Evolutionary conservation across 2,113 vertebrate species (phyloP).

Genomic region (Gadus macrocephalus): DNA sequence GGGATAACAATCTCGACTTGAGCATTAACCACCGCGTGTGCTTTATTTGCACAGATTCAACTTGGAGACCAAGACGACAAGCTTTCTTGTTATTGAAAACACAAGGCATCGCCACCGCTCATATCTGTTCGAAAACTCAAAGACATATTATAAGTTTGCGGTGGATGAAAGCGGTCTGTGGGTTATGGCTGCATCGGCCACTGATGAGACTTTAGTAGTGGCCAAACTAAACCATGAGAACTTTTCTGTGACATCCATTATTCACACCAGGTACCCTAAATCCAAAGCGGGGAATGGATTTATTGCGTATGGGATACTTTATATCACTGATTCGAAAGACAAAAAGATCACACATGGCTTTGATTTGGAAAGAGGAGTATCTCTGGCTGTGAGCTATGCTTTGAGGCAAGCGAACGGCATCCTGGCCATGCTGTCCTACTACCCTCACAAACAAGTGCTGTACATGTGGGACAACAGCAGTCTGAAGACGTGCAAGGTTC

Average conservation of each 20-base stretch:
- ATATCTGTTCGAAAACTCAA: slow-evolving; percentile 86
- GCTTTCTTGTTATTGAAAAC: slow-evolving; percentile 66
- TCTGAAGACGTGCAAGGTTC: slow-evolving; percentile 78
- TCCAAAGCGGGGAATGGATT: slow-evolving; percentile 87
- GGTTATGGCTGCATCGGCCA: slow-evolving; percentile 81
- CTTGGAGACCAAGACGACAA: slow-evolving; percentile 61
- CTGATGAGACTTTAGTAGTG: slow-evolving; percentile 73
- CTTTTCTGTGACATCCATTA: slow-evolving; percentile 65
- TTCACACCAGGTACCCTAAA: slow-evolving; percentile 83
- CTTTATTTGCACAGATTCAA: slow-evolving; percentile 69
- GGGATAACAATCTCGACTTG: too few relatives aligned
- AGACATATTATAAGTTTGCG: slow-evolving; percentile 88
- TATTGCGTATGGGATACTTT: slow-evolving; percentile 79
- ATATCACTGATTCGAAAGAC: slow-evolving; percentile 83
- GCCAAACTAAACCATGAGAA: slow-evolving; percentile 73
- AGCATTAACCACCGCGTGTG: slow-evolving; percentile 1
- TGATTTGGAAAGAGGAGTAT: slow-evolving; percentile 73
- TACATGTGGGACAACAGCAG: slow-evolving; percentile 83
- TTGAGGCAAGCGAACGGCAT: slow-evolving; percentile 73
- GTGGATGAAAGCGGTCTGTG: slow-evolving; percentile 85
- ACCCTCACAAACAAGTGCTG: slow-evolving; percentile 69
- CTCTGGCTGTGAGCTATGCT: slow-evolving; percentile 73
- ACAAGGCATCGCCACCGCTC: slow-evolving; percentile 76
- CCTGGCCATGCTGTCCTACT: slow-evolving; percentile 87
- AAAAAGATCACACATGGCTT: slow-evolving; percentile 79